Evolutionary conservation across 2,113 vertebrate species (phyloP).

Genomic region (Brachionichthys hirsutus): DNA sequence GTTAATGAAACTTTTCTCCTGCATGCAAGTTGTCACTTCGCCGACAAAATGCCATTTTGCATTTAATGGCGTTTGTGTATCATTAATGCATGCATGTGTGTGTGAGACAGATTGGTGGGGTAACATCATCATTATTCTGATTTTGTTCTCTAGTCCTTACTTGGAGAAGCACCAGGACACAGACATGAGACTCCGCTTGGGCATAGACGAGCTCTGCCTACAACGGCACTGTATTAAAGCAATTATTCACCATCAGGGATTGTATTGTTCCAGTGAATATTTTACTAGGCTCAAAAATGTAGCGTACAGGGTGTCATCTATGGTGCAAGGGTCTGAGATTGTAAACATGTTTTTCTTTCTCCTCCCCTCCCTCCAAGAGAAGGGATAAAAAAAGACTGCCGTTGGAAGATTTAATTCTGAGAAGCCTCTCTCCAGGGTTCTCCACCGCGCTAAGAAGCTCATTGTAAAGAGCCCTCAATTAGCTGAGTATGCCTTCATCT

Average conservation of each 20-base stretch:
- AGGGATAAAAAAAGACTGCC: slow-evolving; percentile 59
- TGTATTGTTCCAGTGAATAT: slow-evolving; percentile 48
- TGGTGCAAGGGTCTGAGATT: slow-evolving; percentile 31
- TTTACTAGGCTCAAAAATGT: slow-evolving; percentile 42
- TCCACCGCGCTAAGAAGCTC: slow-evolving; percentile 25
- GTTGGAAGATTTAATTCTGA: slow-evolving; percentile 66
- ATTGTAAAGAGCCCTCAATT: slow-evolving; percentile 64
- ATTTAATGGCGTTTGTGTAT: slow-evolving; percentile 11
- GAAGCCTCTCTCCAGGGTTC: slow-evolving; percentile 53
- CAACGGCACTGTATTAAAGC: slow-evolving; percentile 44
- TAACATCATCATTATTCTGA: slow-evolving; percentile 57
- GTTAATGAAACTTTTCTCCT: slow-evolving; percentile 35
- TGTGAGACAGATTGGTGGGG: slow-evolving; percentile 24
- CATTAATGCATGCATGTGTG: too few species aligned
- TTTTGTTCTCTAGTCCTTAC: slow-evolving; percentile 46
- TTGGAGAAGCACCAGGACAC: slow-evolving; percentile 33
- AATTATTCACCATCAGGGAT: slow-evolving; percentile 60
- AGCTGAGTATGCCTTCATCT: slow-evolving; percentile 52
- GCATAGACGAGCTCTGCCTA: slow-evolving; percentile 53
- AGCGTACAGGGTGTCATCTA: slow-evolving; percentile 45
- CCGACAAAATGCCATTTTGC: slow-evolving; percentile 32
- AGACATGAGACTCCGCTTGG: slow-evolving; percentile 44
- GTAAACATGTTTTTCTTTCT: slow-evolving; percentile 68
- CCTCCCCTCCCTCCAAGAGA: slow-evolving; percentile 36
- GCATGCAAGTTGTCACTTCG: slow-evolving; percentile 4